Evolutionary conservation across 1,140 invertebrate genomes (phyloP).

Genomic region (Cryptotermes secundus): DNA sequence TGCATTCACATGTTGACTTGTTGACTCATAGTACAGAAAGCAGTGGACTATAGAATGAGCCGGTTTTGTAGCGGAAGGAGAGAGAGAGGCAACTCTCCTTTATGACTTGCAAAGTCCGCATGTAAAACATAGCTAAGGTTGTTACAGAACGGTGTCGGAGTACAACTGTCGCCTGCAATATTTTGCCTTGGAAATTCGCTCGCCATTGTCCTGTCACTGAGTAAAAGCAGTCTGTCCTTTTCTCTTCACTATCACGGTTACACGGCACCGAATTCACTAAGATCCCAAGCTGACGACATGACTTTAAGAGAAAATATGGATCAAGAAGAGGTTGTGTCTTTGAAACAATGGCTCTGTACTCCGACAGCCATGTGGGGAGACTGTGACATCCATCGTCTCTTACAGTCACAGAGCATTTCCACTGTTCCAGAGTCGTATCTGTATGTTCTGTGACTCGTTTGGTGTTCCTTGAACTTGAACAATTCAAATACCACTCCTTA

Average conservation of each 20-base stretch:
- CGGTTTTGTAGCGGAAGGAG: too few relatives aligned
- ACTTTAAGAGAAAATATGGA: conserved; percentile 21
- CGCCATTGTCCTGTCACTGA: conserved; percentile 22
- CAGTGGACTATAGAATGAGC: too few relatives aligned
- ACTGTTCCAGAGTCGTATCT: too few relatives aligned
- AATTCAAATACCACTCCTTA: too few relatives aligned
- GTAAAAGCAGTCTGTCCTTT: not conserved
- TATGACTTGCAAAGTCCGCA: not conserved
- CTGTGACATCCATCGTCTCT: not conserved
- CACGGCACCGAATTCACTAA: not conserved
- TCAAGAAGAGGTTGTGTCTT: conserved; percentile 16
- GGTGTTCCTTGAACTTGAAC: too few relatives aligned
- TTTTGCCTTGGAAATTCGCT: conserved; percentile 22
- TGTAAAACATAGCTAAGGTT: not conserved
- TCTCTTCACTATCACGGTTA: not conserved
- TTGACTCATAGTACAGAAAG: not conserved
- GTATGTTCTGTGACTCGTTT: too few relatives aligned
- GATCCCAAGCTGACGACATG: not conserved
- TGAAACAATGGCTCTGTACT: not conserved
- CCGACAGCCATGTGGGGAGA: too few relatives aligned
- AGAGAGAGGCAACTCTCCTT: too few relatives aligned
- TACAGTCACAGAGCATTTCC: too few relatives aligned
- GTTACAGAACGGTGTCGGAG: not conserved
- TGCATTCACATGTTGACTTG: too few relatives aligned
- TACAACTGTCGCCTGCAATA: conserved; percentile 1